Conservation (phyloP, 2,113 vertebrate species). For the Lichenostomus cassidix region DNA sequence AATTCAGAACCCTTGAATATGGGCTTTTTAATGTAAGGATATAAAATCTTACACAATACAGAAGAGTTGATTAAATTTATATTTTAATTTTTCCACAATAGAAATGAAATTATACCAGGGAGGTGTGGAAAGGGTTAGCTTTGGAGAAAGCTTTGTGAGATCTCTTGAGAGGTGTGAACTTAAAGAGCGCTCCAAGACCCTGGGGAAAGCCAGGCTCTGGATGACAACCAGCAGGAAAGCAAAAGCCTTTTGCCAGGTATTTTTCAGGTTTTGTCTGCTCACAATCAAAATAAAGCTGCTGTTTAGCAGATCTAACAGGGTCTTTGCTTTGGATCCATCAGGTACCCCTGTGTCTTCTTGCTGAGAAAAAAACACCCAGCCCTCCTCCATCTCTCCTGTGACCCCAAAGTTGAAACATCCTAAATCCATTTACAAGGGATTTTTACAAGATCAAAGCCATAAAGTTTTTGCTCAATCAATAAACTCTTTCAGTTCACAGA, state of each 20-base stretch:
- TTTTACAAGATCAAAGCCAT: not conserved
- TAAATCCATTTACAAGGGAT: not conserved
- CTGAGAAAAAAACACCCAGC: not conserved
- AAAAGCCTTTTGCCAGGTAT: not conserved
- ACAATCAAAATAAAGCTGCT: not conserved
- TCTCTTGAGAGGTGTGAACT: fast-evolving
- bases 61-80: not conserved
- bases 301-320: not conserved
- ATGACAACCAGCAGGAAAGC: not conserved
- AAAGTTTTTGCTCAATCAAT: not conserved
- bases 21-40: not conserved
- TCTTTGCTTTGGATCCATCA: not conserved
- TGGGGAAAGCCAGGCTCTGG: not conserved
- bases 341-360: not conserved
- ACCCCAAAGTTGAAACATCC: not conserved
- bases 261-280: not conserved
- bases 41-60: not conserved
- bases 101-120: not conserved
- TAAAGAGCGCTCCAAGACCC: not conserved
- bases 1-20: not conserved
- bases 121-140: not conserved
- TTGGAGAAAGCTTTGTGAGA: not conserved
- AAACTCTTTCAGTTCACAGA: not conserved
- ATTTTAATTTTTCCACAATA: not conserved
- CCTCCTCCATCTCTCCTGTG: not conserved